These are phyloP conservation scores for Ramazzottius varieornatus DNA, from an alignment of 2,888 invertebrate species.

Conservation along the genomic window DNA sequence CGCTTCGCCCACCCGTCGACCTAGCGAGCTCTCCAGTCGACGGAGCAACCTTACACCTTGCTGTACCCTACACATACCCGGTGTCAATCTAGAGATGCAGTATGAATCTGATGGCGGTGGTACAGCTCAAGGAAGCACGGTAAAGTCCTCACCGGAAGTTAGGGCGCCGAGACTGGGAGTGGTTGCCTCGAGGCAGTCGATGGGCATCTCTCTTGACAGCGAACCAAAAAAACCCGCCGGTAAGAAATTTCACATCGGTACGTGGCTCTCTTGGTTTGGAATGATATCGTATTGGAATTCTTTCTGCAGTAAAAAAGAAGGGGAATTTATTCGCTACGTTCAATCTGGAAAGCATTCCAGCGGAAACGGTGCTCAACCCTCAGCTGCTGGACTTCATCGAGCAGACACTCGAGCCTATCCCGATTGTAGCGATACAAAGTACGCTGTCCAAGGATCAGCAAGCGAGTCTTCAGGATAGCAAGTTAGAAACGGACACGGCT, in stretches of 20 bases:
- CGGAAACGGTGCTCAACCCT: slow-evolving; percentile 87
- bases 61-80: not conserved
- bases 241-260: too few relatives aligned
- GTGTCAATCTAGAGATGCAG: slow-evolving; percentile 15
- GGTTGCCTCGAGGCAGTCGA: too few relatives aligned
- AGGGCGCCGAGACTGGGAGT: too few relatives aligned
- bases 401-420: slow-evolving; percentile 82
- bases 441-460: not conserved
- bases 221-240: too few relatives aligned
- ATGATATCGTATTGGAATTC: too few relatives aligned
- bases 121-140: too few relatives aligned
- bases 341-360: slow-evolving; percentile 83
- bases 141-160: too few relatives aligned
- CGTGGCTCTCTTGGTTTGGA: too few relatives aligned
- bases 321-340: slow-evolving; percentile 75
- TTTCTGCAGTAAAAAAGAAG: slow-evolving; percentile 40
- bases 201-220: too few relatives aligned
- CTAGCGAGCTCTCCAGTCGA: not conserved
- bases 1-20: not conserved
- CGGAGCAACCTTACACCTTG: not conserved
- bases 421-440: slow-evolving; percentile 23
- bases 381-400: slow-evolving; percentile 87
- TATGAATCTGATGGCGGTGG: slow-evolving; percentile 20
- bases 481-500: too few relatives aligned
- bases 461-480: too few relatives aligned